Evolutionary conservation across 2,797 vertebrate species (phyloP).

Genomic region (Ambastaia sidthimunki): DNA sequence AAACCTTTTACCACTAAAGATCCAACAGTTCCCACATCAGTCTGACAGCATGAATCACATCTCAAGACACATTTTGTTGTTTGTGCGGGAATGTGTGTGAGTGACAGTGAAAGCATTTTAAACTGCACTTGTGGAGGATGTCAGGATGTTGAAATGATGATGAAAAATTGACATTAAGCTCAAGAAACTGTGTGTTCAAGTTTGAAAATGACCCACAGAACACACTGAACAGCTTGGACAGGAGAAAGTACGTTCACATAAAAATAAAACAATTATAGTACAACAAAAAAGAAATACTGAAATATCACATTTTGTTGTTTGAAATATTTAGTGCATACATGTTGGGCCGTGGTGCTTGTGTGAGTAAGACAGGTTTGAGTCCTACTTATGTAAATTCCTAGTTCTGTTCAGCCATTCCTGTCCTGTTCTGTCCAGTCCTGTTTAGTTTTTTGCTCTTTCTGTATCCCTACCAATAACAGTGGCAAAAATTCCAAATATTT

Average conservation of each 20-base stretch:
- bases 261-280: neutral
- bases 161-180: neutral
- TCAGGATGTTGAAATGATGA: neutral
- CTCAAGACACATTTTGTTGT: neutral
- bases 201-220: neutral
- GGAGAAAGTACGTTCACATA: neutral
- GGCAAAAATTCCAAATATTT: neutral
- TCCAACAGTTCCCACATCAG: neutral
- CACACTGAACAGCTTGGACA: neutral
- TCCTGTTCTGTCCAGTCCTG: neutral
- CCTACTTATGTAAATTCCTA: neutral
- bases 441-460: neutral
- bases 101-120: neutral
- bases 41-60: neutral
- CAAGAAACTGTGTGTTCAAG: neutral
- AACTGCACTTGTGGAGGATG: neutral
- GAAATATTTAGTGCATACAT: no score
- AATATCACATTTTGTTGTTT: neutral
- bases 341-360: no score
- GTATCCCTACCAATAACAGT: neutral
- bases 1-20: neutral
- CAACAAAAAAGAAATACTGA: neutral
- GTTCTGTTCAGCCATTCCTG: no score
- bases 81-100: neutral
- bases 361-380: neutral